Evolutionary conservation across 2,797 vertebrate species (phyloP), one percentile per base, ranked within the genome.

Genomic region (Tenualosa ilisha): DNA sequence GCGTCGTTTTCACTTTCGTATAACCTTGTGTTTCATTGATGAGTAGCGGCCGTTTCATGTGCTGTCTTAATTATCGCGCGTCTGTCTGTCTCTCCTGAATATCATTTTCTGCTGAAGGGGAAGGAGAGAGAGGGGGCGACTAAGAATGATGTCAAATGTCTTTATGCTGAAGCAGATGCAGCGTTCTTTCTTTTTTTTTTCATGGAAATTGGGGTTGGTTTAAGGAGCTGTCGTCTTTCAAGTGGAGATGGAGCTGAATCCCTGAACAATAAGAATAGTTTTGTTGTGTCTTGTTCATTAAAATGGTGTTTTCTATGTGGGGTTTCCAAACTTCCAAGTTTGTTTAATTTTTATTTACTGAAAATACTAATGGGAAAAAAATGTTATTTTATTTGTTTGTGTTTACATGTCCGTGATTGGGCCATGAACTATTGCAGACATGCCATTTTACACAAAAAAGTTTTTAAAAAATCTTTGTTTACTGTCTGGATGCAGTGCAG

Each of bases 21-120:
- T 88, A 89, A 90, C 85, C 87, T 91, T 87, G 85, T 43, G 65
- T 84, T 87, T 89, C 83, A 85, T 86, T 88, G 86, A 83, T 84
- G 75, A 86, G 84, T 86, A 54, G 83, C 40, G 51, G 72, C 87
- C 84, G 84, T 85, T 90, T 89, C 86, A 88, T 91, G 84, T 85
- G 82, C 85, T 86, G 79, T 86, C 86, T 87, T 87, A 87, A 90
- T 88, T 85, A 87, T 89, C 61, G 82, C 50, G 53, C 82, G 87
- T 72, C 87, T 86, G 85, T 61, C 84, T 86, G 86, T 43, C 81
- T 85, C 84, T 87, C 82, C 85, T 89, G 87, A 88, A 88, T 86
- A 88, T 88, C 22, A 84, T 88, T 89, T 88, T 83, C 87, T 85
- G 49, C 82, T 83, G 72, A 82, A 68, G 40, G 46, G 50, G 56